A percentile compares a stretch with the other conserved stretches of the same genome.
These are phyloP conservation scores for Delia radicum DNA, from an alignment of 1,140 invertebrate species.

Conservation along the genomic window DNA sequence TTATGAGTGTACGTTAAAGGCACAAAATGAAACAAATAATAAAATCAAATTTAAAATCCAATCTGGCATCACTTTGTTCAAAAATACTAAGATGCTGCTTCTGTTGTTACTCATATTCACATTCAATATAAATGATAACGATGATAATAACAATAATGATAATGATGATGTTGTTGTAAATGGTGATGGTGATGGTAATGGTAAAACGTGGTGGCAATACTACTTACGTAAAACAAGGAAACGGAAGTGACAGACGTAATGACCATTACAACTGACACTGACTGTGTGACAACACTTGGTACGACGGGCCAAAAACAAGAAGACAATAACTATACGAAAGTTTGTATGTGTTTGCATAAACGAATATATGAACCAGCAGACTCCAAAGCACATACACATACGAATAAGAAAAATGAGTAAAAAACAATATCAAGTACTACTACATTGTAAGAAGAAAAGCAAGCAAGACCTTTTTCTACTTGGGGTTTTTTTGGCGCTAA, in stretches of 20 bases:
- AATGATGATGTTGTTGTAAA: neutral
- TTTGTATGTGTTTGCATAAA: too few relatives aligned
- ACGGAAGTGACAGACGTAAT: conserved; percentile 14
- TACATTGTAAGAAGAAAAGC: neutral
- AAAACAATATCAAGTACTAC: neutral
- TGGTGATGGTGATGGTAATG: neutral
- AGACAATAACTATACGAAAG: neutral
- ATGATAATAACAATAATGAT: neutral
- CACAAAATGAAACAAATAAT: too few relatives aligned
- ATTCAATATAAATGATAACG: conserved; percentile 3
- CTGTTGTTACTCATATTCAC: neutral
- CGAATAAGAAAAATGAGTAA: too few relatives aligned
- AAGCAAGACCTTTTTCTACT: neutral
- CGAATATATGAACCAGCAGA: neutral
- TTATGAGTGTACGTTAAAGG: too few relatives aligned
- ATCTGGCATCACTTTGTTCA: neutral
- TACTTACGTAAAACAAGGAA: neutral
- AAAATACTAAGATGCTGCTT: neutral
- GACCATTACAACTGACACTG: conserved; percentile 16
- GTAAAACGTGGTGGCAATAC: neutral
- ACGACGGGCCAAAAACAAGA: neutral
- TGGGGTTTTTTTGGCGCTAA: conserved; percentile 44
- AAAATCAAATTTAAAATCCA: too few relatives aligned
- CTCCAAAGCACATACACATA: too few relatives aligned
- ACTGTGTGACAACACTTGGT: conserved; percentile 3